Evolutionary conservation across 2,797 vertebrate species (phyloP).

Genomic region (Hippocampus kuda): DNA sequence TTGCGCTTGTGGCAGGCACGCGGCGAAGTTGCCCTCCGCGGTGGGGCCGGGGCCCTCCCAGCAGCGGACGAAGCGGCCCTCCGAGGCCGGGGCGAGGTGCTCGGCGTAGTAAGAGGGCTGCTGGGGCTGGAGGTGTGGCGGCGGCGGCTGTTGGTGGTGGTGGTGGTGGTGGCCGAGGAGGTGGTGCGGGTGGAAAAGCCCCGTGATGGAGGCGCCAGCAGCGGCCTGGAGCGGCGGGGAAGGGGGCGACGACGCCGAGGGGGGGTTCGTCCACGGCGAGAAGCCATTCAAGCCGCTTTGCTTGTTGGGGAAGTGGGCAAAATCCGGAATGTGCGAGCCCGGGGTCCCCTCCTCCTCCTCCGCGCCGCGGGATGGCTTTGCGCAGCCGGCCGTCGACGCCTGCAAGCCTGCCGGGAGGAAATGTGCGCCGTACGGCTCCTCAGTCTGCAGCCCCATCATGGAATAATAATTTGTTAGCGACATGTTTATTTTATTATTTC

Average conservation of each 20-base stretch:
- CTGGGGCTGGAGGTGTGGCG: slow-evolving; percentile 9
- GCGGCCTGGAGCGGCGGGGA: slow-evolving; percentile 71
- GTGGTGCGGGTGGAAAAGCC: slow-evolving; percentile 78
- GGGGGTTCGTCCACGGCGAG: slow-evolving; percentile 79
- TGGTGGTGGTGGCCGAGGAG: slow-evolving; percentile 45
- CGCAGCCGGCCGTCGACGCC: slow-evolving; percentile 54
- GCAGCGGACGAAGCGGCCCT: slow-evolving; percentile 78
- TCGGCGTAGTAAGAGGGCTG: slow-evolving; percentile 52
- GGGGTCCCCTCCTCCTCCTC: slow-evolving; percentile 45
- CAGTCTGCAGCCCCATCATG: slow-evolving; percentile 85
- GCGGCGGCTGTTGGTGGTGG: slow-evolving; percentile 26
- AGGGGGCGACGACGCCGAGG: slow-evolving; percentile 52
- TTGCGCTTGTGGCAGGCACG: slow-evolving; percentile 52
- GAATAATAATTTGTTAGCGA: slow-evolving; percentile 94
- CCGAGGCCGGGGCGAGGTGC: slow-evolving; percentile 71
- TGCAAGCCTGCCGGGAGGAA: slow-evolving; percentile 75
- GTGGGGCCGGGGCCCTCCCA: slow-evolving; percentile 73
- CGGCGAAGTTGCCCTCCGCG: slow-evolving; percentile 46
- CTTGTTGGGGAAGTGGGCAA: slow-evolving; percentile 58
- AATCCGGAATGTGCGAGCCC: slow-evolving; percentile 54
- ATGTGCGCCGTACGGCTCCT: slow-evolving; percentile 79
- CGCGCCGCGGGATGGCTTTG: slow-evolving; percentile 47
- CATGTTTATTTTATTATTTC: slow-evolving; percentile 79
- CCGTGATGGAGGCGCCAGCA: slow-evolving; percentile 66
- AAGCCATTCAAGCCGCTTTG: slow-evolving; percentile 62